Percentiles rank a stretch among this genome's conserved stretches.
Conservation (phyloP, 1,140 invertebrate genomes). For the Pararge aegeria region DNA sequence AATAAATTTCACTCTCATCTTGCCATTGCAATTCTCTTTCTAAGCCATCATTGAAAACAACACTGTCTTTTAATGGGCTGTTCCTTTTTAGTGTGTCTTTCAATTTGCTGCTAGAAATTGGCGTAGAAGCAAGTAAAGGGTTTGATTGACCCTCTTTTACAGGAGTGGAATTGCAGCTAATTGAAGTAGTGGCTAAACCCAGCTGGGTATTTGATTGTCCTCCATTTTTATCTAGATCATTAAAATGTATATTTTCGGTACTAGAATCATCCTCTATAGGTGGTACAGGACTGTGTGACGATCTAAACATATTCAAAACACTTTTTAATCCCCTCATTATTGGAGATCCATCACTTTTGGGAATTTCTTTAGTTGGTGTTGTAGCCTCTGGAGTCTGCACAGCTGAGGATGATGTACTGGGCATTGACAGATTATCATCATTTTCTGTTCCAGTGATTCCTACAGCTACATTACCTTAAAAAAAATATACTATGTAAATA, state of each 20-base stretch:
- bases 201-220: not conserved
- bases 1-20: conserved; percentile 63
- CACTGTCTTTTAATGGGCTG: conserved; percentile 60
- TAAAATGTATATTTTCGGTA: not conserved
- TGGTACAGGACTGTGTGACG: conserved; percentile 66
- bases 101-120: conserved; percentile 41
- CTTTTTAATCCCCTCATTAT: conserved; percentile 67
- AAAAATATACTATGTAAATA: not conserved
- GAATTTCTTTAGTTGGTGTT: conserved; percentile 64
- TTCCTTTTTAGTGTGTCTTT: conserved; percentile 40
- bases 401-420: conserved; percentile 59
- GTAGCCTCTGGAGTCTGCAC: conserved; percentile 61
- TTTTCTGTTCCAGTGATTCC: conserved; percentile 39
- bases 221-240: not conserved
- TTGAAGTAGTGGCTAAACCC: too few relatives aligned
- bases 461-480: conserved; percentile 30
- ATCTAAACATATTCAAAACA: conserved; percentile 68
- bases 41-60: conserved; percentile 65
- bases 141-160: conserved; percentile 12
- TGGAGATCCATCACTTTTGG: conserved; percentile 54
- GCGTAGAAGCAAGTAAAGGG: conserved; percentile 47
- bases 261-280: conserved; percentile 24
- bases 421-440: conserved; percentile 56
- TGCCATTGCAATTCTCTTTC: conserved; percentile 68
- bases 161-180: too few relatives aligned